These are phyloP conservation scores for Drosophila kikkawai DNA, from an alignment of 1,140 invertebrate genomes.

Conservation along the genomic window DNA sequence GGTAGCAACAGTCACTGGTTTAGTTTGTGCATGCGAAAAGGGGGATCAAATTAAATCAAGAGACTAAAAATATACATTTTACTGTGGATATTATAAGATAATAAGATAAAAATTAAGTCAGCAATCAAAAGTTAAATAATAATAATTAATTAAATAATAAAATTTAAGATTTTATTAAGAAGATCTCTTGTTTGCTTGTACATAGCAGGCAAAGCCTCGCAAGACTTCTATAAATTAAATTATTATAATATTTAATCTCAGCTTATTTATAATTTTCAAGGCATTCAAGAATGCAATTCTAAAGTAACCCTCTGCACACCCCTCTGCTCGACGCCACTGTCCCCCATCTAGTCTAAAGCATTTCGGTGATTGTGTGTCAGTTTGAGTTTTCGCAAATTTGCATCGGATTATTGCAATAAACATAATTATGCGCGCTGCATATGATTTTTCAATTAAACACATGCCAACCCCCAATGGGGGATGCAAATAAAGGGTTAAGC, in stretches of 20 bases:
- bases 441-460: conserved; percentile 84
- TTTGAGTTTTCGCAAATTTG: conserved; percentile 77
- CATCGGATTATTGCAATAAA: conserved; percentile 84
- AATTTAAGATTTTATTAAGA: background rate
- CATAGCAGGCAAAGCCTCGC: background rate
- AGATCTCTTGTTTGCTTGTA: background rate
- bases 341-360: conserved; percentile 49
- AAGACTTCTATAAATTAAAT: too few relatives aligned
- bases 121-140: too few relatives aligned
- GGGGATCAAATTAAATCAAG: background rate
- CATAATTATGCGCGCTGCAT: conserved; percentile 84
- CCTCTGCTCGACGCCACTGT: conserved; percentile 8
- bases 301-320: background rate
- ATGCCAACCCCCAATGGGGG: conserved; percentile 61
- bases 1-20: background rate
- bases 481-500: conserved; percentile 70
- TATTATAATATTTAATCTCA: too few relatives aligned
- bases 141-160: too few relatives aligned
- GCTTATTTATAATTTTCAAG: background rate
- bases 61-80: background rate
- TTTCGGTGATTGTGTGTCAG: conserved; percentile 68
- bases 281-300: too few relatives aligned
- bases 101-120: background rate
- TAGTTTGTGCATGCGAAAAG: background rate
- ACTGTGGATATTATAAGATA: too few relatives aligned